Conservation (phyloP, 2,113 vertebrate species). For the pig (Sus scrofa) region T2T-Sscrofa CM000816.6:6455501-6456000, state of each 20-base stretch:
- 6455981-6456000: not conserved
- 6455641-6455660: not conserved
- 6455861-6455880: not conserved
- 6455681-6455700: not conserved
- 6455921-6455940: not conserved
- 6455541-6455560: not conserved
- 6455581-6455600: not conserved
- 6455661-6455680: not conserved
- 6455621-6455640: not conserved
- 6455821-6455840: not conserved
- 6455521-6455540: not conserved
- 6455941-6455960: not conserved
- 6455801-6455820: not conserved
- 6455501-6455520: not conserved
- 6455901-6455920: not conserved
- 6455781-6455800: not conserved
- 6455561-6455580: not conserved
- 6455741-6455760: not conserved
- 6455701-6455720: not conserved
- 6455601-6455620: not conserved
- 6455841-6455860: not conserved
- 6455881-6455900: not conserved
- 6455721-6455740: not conserved
- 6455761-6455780: slow-evolving; percentile 24
- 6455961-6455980: not conserved